A percentile compares a stretch with the other conserved stretches of the same genome.
Conservation (phyloP, 2,888 invertebrate species). For the Lasioglossum zephyrum region DNA sequence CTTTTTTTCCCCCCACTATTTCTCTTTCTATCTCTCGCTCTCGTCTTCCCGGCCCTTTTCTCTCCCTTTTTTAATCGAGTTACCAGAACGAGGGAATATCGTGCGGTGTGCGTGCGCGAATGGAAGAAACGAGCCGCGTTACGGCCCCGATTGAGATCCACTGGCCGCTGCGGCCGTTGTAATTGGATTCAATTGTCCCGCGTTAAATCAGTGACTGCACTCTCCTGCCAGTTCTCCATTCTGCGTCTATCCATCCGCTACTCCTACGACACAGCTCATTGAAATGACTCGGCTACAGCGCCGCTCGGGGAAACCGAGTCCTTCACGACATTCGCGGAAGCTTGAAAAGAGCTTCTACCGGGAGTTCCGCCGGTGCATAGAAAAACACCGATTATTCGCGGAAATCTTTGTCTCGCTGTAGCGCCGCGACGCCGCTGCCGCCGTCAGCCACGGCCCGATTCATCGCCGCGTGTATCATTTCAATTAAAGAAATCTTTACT, state of each 20-base stretch:
- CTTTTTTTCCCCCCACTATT: not conserved
- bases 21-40: not conserved
- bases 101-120: slow-evolving; percentile 22
- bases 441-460: slow-evolving; percentile 10
- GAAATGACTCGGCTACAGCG: slow-evolving; percentile 73
- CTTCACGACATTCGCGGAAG: slow-evolving; percentile 60
- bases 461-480: slow-evolving; percentile 26
- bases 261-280: slow-evolving; percentile 79
- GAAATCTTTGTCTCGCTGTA: slow-evolving; percentile 47
- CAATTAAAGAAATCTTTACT: slow-evolving; percentile 39
- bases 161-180: slow-evolving; percentile 80
- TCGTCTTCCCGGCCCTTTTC: not conserved
- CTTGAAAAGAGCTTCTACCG: slow-evolving; percentile 63
- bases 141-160: slow-evolving; percentile 75
- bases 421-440: not conserved
- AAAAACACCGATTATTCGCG: slow-evolving; percentile 62
- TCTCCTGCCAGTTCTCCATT: slow-evolving; percentile 75
- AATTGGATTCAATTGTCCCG: slow-evolving; percentile 85
- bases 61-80: slow-evolving; percentile 15
- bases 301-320: slow-evolving; percentile 71
- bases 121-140: slow-evolving; percentile 54
- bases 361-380: slow-evolving; percentile 36
- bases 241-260: slow-evolving; percentile 78
- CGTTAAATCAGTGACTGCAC: slow-evolving; percentile 84
- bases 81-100: slow-evolving; percentile 25